Conservation (phyloP, 2,113 vertebrate species). For the Calidris pugnax region DNA sequence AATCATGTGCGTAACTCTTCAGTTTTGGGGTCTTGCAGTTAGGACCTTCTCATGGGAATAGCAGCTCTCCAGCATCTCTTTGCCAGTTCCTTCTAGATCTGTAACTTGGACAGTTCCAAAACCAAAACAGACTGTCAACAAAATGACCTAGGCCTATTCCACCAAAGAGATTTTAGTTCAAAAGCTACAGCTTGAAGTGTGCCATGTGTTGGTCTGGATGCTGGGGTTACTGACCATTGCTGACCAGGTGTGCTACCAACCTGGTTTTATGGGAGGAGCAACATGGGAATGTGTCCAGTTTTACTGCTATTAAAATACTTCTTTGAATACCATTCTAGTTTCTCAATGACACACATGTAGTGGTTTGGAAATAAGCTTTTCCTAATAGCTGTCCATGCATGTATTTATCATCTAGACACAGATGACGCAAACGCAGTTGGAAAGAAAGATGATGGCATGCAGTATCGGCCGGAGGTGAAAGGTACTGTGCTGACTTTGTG, state of each 20-base stretch:
- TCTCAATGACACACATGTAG: neutral
- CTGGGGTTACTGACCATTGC: neutral
- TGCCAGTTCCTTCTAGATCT: neutral
- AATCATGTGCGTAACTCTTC: neutral
- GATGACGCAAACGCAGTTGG: conserved; percentile 76
- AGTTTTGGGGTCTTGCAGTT: neutral
- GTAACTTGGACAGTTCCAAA: neutral
- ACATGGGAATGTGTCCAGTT: neutral
- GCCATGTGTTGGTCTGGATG: neutral
- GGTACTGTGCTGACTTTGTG: conserved; percentile 61
- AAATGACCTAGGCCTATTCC: neutral
- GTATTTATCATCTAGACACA: conserved; percentile 71
- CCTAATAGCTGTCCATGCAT: neutral
- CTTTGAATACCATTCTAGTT: neutral
- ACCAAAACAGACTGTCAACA: neutral
- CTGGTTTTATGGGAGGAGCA: neutral
- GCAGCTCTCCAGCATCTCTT: neutral
- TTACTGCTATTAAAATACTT: neutral
- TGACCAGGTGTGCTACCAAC: neutral
- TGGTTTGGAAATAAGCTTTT: neutral
- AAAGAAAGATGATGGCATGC: conserved; percentile 83
- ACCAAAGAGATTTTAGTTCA: neutral
- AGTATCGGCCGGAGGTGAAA: conserved; percentile 83
- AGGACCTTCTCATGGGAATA: neutral
- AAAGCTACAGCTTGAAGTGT: neutral